phyloP scores from a whole-genome alignment of 2,113 vertebrate genomes.

The Panthera leo region DNA sequence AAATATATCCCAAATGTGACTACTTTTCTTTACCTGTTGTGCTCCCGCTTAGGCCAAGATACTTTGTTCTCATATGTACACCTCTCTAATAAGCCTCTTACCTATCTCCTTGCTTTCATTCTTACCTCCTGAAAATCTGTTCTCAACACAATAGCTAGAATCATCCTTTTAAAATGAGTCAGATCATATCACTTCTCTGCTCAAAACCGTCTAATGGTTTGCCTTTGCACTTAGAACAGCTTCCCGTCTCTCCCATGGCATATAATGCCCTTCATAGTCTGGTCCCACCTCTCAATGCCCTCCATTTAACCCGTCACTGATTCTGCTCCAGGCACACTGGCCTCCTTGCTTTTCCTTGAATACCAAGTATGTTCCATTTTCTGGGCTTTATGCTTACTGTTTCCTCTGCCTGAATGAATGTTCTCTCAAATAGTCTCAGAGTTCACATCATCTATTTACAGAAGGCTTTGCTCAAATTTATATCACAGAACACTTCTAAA shows the following conservation, averaged over 20 bases:
- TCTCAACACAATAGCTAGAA: not conserved
- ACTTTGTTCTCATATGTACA: not conserved
- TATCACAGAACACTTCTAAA: not conserved
- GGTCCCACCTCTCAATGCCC: not conserved
- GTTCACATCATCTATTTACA: not conserved
- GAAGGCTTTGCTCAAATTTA: not conserved
- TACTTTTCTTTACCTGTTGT: not conserved
- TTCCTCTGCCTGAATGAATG: not conserved
- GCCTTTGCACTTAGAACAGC: not conserved
- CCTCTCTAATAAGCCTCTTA: not conserved
- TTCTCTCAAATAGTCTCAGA: conserved; percentile 3
- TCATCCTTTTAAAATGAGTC: conserved; percentile 7
- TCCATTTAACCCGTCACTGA: not conserved
- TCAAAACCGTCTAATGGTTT: not conserved
- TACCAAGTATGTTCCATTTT: not conserved
- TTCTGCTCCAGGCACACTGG: not conserved
- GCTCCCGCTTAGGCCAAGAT: not conserved
- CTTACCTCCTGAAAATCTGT: not conserved
- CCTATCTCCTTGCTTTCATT: not conserved
- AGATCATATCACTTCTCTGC: not conserved
- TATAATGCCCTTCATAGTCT: not conserved
- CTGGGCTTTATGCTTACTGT: not conserved
- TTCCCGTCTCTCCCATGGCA: not conserved
- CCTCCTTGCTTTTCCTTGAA: conserved; percentile 13
- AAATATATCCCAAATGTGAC: not conserved